Evolutionary conservation across 2,797 vertebrate genomes (phyloP).

Genomic region (Poecile montanus): DNA sequence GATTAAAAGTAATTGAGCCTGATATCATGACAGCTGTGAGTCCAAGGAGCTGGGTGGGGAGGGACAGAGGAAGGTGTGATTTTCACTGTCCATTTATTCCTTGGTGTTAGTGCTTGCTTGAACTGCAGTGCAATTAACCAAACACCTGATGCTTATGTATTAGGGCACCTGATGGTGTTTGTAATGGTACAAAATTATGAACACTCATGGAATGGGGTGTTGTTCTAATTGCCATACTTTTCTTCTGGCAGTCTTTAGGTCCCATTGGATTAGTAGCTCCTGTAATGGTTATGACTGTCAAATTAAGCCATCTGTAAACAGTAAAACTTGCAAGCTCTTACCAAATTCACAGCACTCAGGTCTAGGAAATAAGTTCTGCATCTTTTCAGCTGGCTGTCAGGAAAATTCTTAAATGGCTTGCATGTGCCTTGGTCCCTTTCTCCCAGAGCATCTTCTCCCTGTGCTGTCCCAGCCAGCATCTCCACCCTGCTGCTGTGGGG

Average conservation of each 20-base stretch:
- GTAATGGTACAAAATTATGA: conserved; percentile 40
- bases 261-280: conserved; percentile 74
- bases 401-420: not conserved
- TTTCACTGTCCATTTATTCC: not conserved
- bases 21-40: not conserved
- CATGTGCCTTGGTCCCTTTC: not conserved
- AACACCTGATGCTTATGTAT: conserved; percentile 6
- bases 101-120: not conserved
- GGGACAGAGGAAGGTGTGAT: not conserved
- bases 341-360: conserved; percentile 51
- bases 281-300: conserved; percentile 74
- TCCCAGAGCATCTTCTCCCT: not conserved
- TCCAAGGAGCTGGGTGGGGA: not conserved
- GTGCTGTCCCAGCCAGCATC: rapidly evolving
- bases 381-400: not conserved
- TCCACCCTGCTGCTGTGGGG: rapidly evolving
- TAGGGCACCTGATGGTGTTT: not conserved
- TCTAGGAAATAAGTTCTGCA: conserved; percentile 39
- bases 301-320: conserved; percentile 80
- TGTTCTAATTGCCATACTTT: conserved; percentile 66
- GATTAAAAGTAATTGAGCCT: not conserved
- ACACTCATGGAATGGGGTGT: conserved; percentile 22
- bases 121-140: not conserved
- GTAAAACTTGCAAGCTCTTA: conserved; percentile 66
- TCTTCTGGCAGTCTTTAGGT: conserved; percentile 72